Base-by-base conservation (phyloP, 2,888 invertebrate genomes). In the Falcaria lacertinaria region DNA sequence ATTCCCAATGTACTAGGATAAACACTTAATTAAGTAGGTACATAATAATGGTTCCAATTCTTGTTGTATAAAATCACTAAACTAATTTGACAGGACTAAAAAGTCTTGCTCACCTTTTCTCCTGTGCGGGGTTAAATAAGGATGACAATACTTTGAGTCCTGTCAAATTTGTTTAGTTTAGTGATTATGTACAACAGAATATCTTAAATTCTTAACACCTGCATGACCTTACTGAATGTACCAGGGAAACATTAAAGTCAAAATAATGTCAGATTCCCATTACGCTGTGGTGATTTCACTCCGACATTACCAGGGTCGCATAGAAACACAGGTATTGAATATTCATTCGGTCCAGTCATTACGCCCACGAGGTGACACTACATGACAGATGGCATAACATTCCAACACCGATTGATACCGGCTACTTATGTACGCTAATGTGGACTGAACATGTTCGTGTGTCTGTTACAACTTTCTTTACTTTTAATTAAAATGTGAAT, bases 291-390 rank as follows among this genome's bases (percentile, higher is more conserved):
- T 6, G 15, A 2, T 55, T 55, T 43, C 40, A 50, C 55, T 50
- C 46, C 34, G 37, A 42, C 34, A 49, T 45, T 39, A 22, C 35
- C 44, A 34, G 34, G 39, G 19, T 5, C n/a, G 33, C 34, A 34
- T 19, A 15, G 19, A 22, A 6, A 14, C 14, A 38, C 36, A 34
- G 40, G 37, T 32, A 28, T 44, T 45, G 43, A 44, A 43, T 52
- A 48, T 52, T 44, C 38, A 52, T 52, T 33, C 15, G 33, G 42
- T 47, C 44, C 44, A 45, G 44, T 51, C 47, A 51, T 54, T 55
- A 56, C 60, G 49, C 60, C 60, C 43, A 59, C 64, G n/a, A 36
- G 8, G 1, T 39, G 57, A 54, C 41, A 33, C 41, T 40, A 54
- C 50, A 52, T 54, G 61, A 56, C 57, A 50, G 41, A 52, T 56